Evolutionary conservation across 2,113 vertebrate genomes (phyloP), one percentile per base, ranked within the genome.

Genomic region (Calidris pugnax): DNA sequence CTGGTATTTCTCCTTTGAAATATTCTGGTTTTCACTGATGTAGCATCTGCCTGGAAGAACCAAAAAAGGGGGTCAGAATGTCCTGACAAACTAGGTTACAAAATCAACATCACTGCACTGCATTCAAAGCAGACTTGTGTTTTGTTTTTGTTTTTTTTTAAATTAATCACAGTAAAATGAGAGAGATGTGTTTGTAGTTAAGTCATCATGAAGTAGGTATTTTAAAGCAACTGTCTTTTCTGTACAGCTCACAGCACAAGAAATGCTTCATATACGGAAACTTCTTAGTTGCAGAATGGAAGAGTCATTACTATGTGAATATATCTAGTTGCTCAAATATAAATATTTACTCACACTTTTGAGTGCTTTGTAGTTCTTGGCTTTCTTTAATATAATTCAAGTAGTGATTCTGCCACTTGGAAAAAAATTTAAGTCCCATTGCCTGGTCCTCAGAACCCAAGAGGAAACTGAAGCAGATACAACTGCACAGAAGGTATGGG

Each of bases 81-180:
- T 74, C 89, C 66, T 87, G 51, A 74, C 77, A 93, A 96, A 82
- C 39, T 41, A 83, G 47, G 28, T 48, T 82, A 94, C 77, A 96
- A 90, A 78, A 50, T 69, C 56, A 93, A 41, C 48, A 75, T 81
- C 78, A 89, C 39, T 48, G 43, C 15, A 20, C 39, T 45, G 33
- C 56, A 47, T 20, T 73, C 57, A 57, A 74, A 76, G 82, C 12
- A 62, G 35, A 37, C 41, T 90, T 80, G 5, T 85, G 48, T 53
- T 28, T 32, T 51, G 56, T 28, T 32, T 32, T 1, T 24, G 48
- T 24, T 27, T 55, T 9, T 81, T 72, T 77, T 68, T 73, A 55
- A 56, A 28, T 37, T 55, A 73, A 80, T 39, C 47, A 69, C 20
- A 76, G 79, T 24, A 53, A 87, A 95, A 53, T 23, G 30, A 80